These are phyloP conservation scores for Megathymus violae DNA, from an alignment of 1,140 invertebrate species.

Conservation along the genomic window DNA sequence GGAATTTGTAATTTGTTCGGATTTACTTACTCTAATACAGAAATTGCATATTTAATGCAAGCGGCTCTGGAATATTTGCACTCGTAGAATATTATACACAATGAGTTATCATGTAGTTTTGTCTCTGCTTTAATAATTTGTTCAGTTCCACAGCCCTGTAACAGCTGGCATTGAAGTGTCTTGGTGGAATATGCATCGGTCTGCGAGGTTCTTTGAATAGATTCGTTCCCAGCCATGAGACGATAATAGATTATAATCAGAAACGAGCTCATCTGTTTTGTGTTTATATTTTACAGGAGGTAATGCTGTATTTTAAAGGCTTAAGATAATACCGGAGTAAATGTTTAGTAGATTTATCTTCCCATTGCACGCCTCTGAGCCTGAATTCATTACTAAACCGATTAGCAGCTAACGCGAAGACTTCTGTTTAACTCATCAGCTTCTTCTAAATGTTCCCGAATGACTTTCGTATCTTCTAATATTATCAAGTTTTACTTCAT, in stretches of 20 bases:
- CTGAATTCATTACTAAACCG: constrained; percentile 26
- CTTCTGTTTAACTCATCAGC: constrained; percentile 21
- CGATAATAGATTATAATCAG: not conserved
- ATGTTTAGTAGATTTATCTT: constrained; percentile 23
- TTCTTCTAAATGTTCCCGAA: constrained; percentile 15
- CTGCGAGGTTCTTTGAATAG: too few species aligned
- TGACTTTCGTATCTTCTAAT: not conserved
- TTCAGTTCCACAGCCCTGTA: too few species aligned
- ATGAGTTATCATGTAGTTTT: too few species aligned
- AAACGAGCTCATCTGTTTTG: not conserved
- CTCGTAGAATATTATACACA: not conserved
- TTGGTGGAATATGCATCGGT: too few species aligned
- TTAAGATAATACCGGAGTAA: not conserved
- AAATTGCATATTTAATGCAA: not conserved
- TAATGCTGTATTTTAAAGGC: constrained; percentile 22
- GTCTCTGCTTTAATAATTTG: too few species aligned
- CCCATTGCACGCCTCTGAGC: constrained; percentile 19
- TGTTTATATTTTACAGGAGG: not conserved
- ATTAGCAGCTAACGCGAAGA: constrained; percentile 21
- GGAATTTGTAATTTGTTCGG: not conserved
- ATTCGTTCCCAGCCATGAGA: too few species aligned
- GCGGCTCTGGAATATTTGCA: not conserved
- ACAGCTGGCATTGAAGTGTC: too few species aligned
- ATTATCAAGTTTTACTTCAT: not conserved
- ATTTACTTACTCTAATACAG: not conserved